Base-by-base conservation (phyloP, 2,888 invertebrate species). In the Cataglyphis albicans region DNA sequence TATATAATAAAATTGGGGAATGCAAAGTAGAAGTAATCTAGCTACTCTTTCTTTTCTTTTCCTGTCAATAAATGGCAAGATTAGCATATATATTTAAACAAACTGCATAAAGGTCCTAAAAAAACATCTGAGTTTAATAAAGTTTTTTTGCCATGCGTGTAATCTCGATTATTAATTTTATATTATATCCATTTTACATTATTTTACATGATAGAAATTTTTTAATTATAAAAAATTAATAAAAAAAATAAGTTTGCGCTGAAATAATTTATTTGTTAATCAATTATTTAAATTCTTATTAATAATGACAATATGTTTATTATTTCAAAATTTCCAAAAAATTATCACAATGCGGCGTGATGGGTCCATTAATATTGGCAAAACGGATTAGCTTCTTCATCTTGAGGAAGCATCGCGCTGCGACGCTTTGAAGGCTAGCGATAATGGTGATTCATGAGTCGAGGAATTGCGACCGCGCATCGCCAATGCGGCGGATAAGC, bases 371-470 rank as follows among this genome's bases (percentile, higher is more conserved):
- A 83, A 80, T 70, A 80, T 80, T 57, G 80, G 52, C 82, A 35
- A 18, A 68, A 63, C 35, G 59, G 70, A 72, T 75, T 52, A 67
- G 48, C 48, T 78, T 57, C 65, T 25, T 48, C 72, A 61, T 48
- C 32, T 80, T 65, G 81, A 75, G 61, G 82, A 76, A 75, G 63
- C 76, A 75, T 59, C 44, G 70, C 74, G 29, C 29, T 52, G 68
- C 41, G 68, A 82, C 65, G 84, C 84, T 65, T 55, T 74, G 55
- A 80, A 68, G 57, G 78, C 74, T 38, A 29, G 61, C 74, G 87
- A 86, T 89, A 90, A 90, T 89, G 80, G 81, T 85, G 89, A 90
- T 90, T 88, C 86, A 86, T 82, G 82, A 80, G 73, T 82, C 82
- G 84, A 74, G 72, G 84, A 84, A 86, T 83, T 57, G 83, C 73